Evolutionary conservation across 2,113 vertebrate genomes (phyloP), one percentile per base, ranked within the genome.

Genomic region (Amphiprion percula): DNA sequence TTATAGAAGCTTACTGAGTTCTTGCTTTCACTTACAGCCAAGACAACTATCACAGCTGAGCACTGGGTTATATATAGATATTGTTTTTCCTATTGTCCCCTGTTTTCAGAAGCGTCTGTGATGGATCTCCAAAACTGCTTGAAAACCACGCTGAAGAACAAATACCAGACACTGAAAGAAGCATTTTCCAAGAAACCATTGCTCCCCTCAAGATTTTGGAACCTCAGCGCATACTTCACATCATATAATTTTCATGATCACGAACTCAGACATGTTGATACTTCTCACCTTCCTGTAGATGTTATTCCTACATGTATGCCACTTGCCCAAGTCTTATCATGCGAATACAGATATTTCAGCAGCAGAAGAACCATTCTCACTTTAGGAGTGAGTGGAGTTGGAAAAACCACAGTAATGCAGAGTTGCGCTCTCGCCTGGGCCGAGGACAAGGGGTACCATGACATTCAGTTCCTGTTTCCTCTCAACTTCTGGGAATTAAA

Each of bases 401-500:
- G 87, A 39, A 90, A 92, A 82, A 87, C 73, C 47, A 87, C 81
- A 19, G 26, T 70, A 0, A 76, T 90, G 19, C 84, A 83, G 54
- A 79, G 47, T 4, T 83, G 50, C 73, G 78, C 78, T 37, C 75
- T 90, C 0, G 82, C 83, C 2, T 92, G 90, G 90, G 89, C 87
- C 0, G 53, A 87, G 16, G 68, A 47, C 0, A 83, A 58, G 33
- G 59, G 5, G 8, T 66, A 76, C 67, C 50, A 62, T 2, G 12
- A 12, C 50, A 53, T 87, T 37, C 44, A 24, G 8, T 63, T 87
- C 16, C 46, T 90, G 46, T 80, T 90, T 62, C 82, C 72, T 63
- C 75, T 91, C 47, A 49, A 75, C 0, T 89, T 88, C 71, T 87
- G 87, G 73, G 87, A 89, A 71, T 75, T 91, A n/a, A 84, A 73